phyloP scores from a whole-genome alignment of 2,888 invertebrate species.

The Drosophila mercatorum region DNA sequence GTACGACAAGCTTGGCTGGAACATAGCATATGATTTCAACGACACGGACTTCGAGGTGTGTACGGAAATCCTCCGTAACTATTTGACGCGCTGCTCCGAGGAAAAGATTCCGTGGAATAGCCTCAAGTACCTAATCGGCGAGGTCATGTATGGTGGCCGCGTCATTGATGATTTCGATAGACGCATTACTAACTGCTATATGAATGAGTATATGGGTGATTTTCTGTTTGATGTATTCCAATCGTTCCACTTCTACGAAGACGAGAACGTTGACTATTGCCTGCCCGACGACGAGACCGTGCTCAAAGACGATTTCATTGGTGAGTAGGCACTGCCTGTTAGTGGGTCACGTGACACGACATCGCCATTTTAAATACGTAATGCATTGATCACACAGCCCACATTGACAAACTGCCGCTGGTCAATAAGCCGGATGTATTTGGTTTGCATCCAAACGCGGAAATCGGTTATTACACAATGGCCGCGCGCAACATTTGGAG shows the following conservation, averaged over 20 bases:
- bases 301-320: slow-evolving; percentile 89
- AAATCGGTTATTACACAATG: slow-evolving; percentile 96
- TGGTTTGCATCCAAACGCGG: slow-evolving; percentile 97
- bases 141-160: slow-evolving; percentile 97
- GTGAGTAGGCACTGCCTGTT: slow-evolving; percentile 82
- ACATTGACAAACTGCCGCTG: slow-evolving; percentile 92
- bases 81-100: slow-evolving; percentile 89
- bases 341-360: slow-evolving; percentile 4
- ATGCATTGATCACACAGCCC: slow-evolving; percentile 85
- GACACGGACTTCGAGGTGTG: slow-evolving; percentile 96
- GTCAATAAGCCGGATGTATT: slow-evolving; percentile 95
- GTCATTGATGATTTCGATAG: slow-evolving; percentile 97
- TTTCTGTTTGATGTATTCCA: slow-evolving; percentile 96
- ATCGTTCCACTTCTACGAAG: slow-evolving; percentile 94
- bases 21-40: slow-evolving; percentile 96
- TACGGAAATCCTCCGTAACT: slow-evolving; percentile 93
- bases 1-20: slow-evolving; percentile 98
- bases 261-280: slow-evolving; percentile 90
- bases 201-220: slow-evolving; percentile 98
- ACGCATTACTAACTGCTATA: slow-evolving; percentile 93
- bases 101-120: slow-evolving; percentile 94
- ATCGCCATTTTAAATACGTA: slow-evolving; percentile 49
- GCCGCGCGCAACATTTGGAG: slow-evolving; percentile 94
- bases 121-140: slow-evolving; percentile 95
- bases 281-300: slow-evolving; percentile 88